Conservation (phyloP, 2,797 vertebrate genomes). For the Sphenodon punctatus region DNA sequence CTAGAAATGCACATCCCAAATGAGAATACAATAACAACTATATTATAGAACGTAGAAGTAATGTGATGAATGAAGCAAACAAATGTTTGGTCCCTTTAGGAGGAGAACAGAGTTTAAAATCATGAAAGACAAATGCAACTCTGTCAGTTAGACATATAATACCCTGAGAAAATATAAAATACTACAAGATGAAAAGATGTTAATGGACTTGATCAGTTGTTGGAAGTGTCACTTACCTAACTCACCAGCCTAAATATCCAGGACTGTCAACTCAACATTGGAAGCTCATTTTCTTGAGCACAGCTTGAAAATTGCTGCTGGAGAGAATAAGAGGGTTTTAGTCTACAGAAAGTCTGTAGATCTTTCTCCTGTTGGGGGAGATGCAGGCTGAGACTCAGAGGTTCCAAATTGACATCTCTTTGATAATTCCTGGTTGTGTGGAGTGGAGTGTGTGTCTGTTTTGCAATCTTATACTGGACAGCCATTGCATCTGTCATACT, state of each 20-base stretch:
- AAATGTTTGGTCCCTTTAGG: neutral
- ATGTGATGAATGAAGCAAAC: neutral
- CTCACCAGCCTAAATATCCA: neutral
- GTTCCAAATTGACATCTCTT: no score
- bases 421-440: no score
- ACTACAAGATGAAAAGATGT: neutral
- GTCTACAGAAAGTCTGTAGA: no score
- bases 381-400: no score
- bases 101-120: neutral
- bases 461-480: no score
- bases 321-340: neutral
- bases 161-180: neutral
- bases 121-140: neutral
- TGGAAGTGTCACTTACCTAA: neutral
- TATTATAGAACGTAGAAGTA: conserved; percentile 12
- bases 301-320: neutral
- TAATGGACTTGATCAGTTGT: neutral
- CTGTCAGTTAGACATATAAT: neutral
- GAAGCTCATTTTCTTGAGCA: no score
- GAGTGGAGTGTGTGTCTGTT: no score
- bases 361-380: no score
- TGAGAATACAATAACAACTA: conserved; percentile 9
- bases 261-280: neutral
- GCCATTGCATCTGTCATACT: no score
- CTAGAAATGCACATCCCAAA: conserved; percentile 39